These are phyloP conservation scores for Halictus rubicundus DNA, from an alignment of 1,140 invertebrate genomes.

Conservation along the genomic window DNA sequence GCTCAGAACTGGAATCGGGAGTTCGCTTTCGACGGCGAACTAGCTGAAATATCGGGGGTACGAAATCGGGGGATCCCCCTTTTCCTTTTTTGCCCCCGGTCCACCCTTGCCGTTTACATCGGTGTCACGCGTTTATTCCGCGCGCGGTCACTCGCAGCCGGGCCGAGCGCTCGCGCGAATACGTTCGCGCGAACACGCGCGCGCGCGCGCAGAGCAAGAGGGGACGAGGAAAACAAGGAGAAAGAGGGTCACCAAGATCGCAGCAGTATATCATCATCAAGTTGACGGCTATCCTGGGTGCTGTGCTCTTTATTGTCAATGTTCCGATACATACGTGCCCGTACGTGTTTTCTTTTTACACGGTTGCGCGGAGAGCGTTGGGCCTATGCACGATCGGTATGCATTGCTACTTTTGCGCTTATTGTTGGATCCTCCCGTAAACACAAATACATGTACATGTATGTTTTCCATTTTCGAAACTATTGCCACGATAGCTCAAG, in stretches of 20 bases:
- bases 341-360: too few relatives aligned
- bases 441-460: too few relatives aligned
- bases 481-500: too few relatives aligned
- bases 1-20: conserved; percentile 70
- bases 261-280: conserved; percentile 79
- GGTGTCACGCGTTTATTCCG: conserved; percentile 42
- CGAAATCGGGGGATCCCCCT: conserved; percentile 66
- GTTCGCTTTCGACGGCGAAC: conserved; percentile 47
- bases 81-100: conserved; percentile 62
- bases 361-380: too few relatives aligned
- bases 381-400: too few relatives aligned
- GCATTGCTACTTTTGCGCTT: too few relatives aligned
- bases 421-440: too few relatives aligned
- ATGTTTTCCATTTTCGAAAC: too few relatives aligned
- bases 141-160: conserved; percentile 51
- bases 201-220: conserved; percentile 18
- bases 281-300: conserved; percentile 70
- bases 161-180: background rate
- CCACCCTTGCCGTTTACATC: conserved; percentile 49
- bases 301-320: conserved; percentile 30
- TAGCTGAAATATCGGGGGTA: conserved; percentile 58
- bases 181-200: background rate
- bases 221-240: conserved; percentile 46
- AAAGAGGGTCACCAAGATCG: conserved; percentile 62
- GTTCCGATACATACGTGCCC: background rate